Percentiles rank a stretch among this genome's conserved stretches.
These are phyloP conservation scores for Encarsia formosa DNA, from an alignment of 2,888 invertebrate genomes.

Conservation along the genomic window DNA sequence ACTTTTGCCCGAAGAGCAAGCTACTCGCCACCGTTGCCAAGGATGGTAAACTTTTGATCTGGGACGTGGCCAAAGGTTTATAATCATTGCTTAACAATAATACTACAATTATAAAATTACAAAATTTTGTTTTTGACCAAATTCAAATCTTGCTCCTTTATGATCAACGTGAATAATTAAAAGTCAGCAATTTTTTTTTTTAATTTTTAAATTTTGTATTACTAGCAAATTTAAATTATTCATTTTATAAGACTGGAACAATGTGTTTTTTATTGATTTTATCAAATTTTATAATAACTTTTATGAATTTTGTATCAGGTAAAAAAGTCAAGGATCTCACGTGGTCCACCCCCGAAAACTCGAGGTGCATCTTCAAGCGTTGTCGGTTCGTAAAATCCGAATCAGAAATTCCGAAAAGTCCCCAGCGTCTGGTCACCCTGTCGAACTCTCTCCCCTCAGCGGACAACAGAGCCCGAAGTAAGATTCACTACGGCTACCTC, in stretches of 20 bases:
- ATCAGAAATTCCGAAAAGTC: conserved; percentile 60
- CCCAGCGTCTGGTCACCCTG: conserved; percentile 62
- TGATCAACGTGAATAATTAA: no score
- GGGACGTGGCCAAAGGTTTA: conserved; percentile 68
- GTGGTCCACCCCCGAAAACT: conserved; percentile 69
- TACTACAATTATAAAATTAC: no score
- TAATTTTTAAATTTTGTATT: no score
- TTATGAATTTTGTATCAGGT: no score
- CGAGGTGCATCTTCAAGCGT: conserved; percentile 79
- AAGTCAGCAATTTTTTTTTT: no score
- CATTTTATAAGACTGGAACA: no score
- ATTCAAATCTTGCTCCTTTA: no score
- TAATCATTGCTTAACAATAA: no score
- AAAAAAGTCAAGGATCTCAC: conserved; percentile 66
- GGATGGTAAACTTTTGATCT: conserved; percentile 78
- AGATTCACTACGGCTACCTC: conserved; percentile 52
- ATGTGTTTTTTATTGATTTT: no score
- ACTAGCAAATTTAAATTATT: no score
- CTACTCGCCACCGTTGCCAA: conserved; percentile 80
- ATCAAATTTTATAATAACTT: no score
- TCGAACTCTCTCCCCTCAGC: conserved; percentile 72
- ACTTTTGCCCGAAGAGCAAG: conserved; percentile 78
- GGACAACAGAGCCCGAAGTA: conserved; percentile 6
- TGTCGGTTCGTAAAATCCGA: conserved; percentile 59
- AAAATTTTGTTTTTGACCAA: no score